These are phyloP conservation scores for Drosophila pseudotalamancana DNA, from an alignment of 2,888 invertebrate genomes.

Conservation along the genomic window DNA sequence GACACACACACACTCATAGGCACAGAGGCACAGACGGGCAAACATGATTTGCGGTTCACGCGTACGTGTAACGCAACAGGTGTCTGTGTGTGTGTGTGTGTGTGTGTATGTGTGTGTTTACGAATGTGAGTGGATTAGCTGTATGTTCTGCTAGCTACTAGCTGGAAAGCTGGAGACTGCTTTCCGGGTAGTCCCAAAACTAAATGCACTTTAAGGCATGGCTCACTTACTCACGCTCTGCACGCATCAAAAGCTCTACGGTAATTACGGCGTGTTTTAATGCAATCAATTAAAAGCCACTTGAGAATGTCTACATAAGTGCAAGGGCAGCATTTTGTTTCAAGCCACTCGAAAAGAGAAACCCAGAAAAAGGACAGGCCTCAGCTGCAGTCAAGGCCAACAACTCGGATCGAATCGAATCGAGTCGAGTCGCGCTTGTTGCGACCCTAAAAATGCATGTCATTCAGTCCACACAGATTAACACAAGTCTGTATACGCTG, in stretches of 20 bases:
- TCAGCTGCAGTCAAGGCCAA: slow-evolving; percentile 63
- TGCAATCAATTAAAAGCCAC: slow-evolving; percentile 47
- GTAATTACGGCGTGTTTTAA: slow-evolving; percentile 32
- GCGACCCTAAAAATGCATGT: slow-evolving; percentile 71
- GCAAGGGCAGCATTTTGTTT: slow-evolving; percentile 54
- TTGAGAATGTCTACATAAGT: slow-evolving; percentile 18
- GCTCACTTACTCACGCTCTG: background rate
- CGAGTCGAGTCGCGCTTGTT: slow-evolving; percentile 14
- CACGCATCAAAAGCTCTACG: slow-evolving; percentile 4
- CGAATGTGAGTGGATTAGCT: background rate
- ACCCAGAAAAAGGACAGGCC: slow-evolving; percentile 59
- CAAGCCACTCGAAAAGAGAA: slow-evolving; percentile 9
- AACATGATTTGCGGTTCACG: slow-evolving; percentile 38
- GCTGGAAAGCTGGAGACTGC: slow-evolving; percentile 6
- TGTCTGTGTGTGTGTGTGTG: slow-evolving; percentile 15
- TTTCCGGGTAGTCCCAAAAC: slow-evolving; percentile 56
- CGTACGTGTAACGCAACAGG: slow-evolving; percentile 30
- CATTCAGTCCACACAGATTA: slow-evolving; percentile 39
- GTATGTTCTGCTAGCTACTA: background rate
- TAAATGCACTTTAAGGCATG: slow-evolving; percentile 19
- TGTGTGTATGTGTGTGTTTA: background rate
- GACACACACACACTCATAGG: background rate
- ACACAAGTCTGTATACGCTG: no score
- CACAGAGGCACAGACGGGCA: slow-evolving; percentile 3
- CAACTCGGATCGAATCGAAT: slow-evolving; percentile 54